Percentiles rank a stretch among this genome's conserved stretches.
Conservation (phyloP, 1,140 invertebrate species). For the Teleogryllus occipitalis region DNA sequence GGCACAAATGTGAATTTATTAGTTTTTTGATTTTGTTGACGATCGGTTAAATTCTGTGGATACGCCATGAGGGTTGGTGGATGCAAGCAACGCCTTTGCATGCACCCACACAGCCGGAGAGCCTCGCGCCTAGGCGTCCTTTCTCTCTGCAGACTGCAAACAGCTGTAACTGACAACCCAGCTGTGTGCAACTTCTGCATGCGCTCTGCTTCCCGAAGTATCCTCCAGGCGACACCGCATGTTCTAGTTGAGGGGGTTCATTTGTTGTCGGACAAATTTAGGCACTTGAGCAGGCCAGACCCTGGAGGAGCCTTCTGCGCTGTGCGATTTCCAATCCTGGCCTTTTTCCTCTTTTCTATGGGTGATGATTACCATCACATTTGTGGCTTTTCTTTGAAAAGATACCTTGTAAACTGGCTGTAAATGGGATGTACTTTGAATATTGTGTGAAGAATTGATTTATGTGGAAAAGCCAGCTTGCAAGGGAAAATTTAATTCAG, state of each 20-base stretch:
- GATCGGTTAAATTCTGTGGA: not conserved
- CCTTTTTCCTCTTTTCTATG: not conserved
- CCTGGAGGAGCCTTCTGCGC: not conserved
- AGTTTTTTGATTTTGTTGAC: too few relatives aligned
- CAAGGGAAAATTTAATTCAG: not conserved
- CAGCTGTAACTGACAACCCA: not conserved
- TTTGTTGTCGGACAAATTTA: not conserved
- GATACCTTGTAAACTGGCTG: not conserved
- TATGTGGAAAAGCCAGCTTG: not conserved
- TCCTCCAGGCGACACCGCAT: not conserved
- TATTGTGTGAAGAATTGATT: not conserved
- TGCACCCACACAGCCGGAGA: not conserved
- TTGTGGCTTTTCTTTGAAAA: not conserved
- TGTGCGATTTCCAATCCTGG: not conserved
- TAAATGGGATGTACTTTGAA: not conserved
- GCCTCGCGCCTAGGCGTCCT: not conserved
- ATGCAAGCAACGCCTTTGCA: not conserved
- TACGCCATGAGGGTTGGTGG: not conserved
- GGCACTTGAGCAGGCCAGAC: not conserved
- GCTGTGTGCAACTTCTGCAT: not conserved
- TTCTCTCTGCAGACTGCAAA: not conserved
- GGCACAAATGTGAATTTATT: too few relatives aligned
- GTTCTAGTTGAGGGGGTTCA: not conserved
- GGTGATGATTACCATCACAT: not conserved
- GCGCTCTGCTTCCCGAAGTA: not conserved